Percentiles rank a stretch among this genome's conserved stretches.
Conservation (phyloP, 92 coral and sea anemone genomes). For the Porites divaricata region DNA sequence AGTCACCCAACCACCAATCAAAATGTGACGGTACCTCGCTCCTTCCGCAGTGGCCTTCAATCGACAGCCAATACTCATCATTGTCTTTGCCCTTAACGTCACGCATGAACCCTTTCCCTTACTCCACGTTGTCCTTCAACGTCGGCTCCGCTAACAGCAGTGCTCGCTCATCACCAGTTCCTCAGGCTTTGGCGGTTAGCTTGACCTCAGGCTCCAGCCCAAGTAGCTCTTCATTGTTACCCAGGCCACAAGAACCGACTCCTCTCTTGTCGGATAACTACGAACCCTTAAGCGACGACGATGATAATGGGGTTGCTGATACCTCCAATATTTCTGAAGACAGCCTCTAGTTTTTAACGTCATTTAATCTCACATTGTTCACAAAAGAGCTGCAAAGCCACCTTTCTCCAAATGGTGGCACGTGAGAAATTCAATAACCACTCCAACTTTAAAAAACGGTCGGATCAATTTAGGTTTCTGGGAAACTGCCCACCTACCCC, state of each 20-base stretch:
- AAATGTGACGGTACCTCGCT: conserved; percentile 75
- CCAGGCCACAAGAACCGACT: conserved; percentile 82
- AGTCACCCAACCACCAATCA: conserved; percentile 76
- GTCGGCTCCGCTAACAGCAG: conserved; percentile 92
- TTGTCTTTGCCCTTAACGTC: conserved; percentile 38
- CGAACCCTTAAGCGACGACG: conserved; percentile 98
- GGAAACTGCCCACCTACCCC: no score
- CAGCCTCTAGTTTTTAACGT: not conserved
- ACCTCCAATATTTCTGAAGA: conserved; percentile 9
- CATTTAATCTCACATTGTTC: no score
- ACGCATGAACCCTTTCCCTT: conserved; percentile 80
- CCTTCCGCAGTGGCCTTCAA: conserved; percentile 74
- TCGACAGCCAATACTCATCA: conserved; percentile 24
- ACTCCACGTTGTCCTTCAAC: conserved; percentile 85
- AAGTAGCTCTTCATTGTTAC: conserved; percentile 70
- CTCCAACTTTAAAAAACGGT: no score
- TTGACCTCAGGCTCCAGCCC: conserved; percentile 66
- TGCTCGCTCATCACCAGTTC: conserved; percentile 95
- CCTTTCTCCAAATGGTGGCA: no score
- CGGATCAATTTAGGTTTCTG: no score
- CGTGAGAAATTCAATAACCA: no score
- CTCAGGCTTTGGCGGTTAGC: conserved; percentile 57
- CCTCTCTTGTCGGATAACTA: conserved; percentile 92
- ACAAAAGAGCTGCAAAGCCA: no score
- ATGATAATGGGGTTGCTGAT: conserved; percentile 38